phyloP scores from a whole-genome alignment of 2,888 invertebrate species.

The Andricus curvator region DNA sequence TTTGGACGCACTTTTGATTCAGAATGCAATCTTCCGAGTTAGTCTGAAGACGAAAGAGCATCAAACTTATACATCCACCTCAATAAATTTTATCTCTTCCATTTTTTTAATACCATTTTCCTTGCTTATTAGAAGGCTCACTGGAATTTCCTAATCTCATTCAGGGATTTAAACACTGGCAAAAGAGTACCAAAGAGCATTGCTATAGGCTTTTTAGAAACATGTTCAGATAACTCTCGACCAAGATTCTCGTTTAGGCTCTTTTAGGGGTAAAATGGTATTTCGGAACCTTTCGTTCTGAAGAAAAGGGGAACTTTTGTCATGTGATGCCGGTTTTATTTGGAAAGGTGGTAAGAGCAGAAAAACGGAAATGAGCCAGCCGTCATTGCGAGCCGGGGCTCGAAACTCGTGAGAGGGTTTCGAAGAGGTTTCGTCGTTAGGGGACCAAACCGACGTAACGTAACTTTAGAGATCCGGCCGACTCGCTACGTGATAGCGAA shows the following conservation, averaged over 20 bases:
- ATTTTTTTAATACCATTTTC: neutral
- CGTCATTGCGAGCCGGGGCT: constrained; percentile 38
- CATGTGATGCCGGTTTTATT: neutral
- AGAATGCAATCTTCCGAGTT: no score
- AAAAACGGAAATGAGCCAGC: constrained; percentile 11
- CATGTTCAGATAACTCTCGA: neutral
- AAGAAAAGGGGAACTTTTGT: neutral
- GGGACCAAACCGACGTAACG: constrained; percentile 2
- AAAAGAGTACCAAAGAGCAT: neutral
- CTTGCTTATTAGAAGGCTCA: neutral
- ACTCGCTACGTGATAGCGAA: constrained; percentile 36
- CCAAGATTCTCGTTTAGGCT: neutral
- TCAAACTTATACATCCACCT: neutral
- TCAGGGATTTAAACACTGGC: neutral
- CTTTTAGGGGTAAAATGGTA: neutral
- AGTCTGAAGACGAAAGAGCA: neutral
- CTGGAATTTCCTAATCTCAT: neutral
- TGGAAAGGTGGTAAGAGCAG: neutral
- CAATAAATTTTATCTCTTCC: neutral
- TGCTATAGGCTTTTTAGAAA: neutral
- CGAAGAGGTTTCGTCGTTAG: neutral
- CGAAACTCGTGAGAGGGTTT: constrained; percentile 4
- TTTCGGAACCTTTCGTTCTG: neutral
- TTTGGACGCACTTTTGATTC: no score
- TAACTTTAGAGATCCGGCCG: constrained; percentile 24